Conservation (phyloP, 1,140 invertebrate genomes). For the Ostrea denselamellosa region DNA sequence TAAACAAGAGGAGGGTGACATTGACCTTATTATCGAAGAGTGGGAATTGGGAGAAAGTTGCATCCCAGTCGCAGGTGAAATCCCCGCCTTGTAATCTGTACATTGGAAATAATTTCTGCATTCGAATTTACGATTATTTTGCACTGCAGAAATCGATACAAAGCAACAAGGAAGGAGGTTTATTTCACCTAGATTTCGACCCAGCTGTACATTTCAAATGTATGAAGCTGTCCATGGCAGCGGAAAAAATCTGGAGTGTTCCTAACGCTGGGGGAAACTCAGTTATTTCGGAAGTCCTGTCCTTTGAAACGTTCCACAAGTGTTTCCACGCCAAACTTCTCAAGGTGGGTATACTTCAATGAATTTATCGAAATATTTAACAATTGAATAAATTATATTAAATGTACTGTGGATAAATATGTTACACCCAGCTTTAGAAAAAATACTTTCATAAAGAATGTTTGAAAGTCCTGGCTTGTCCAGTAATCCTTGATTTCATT, state of each 20-base stretch:
- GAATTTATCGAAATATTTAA: too few species aligned
- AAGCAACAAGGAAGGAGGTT: conserved; percentile 60
- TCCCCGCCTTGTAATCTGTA: conserved; percentile 63
- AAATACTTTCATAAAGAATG: background rate
- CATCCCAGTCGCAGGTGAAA: background rate
- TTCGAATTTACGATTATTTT: conserved; percentile 64
- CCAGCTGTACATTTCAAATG: conserved; percentile 57
- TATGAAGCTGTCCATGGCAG: conserved; percentile 68
- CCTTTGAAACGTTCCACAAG: conserved; percentile 74
- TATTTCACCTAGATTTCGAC: conserved; percentile 67
- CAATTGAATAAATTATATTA: too few species aligned
- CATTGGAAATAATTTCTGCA: conserved; percentile 68
- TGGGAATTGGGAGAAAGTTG: background rate
- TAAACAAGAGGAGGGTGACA: conserved; percentile 26
- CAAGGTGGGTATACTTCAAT: conserved; percentile 63
- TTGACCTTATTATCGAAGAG: background rate
- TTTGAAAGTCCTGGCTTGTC: background rate
- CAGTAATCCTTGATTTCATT: background rate
- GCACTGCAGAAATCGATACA: conserved; percentile 60
- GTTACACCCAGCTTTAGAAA: background rate
- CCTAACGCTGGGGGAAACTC: conserved; percentile 77
- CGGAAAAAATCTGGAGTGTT: conserved; percentile 61
- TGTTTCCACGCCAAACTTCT: conserved; percentile 71
- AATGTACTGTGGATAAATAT: too few species aligned
- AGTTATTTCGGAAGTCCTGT: conserved; percentile 74